A percentile compares a stretch with the other conserved stretches of the same genome.
Evolutionary conservation across 2,113 vertebrate genomes (phyloP).

Genomic region (Mus spicilegus): DNA sequence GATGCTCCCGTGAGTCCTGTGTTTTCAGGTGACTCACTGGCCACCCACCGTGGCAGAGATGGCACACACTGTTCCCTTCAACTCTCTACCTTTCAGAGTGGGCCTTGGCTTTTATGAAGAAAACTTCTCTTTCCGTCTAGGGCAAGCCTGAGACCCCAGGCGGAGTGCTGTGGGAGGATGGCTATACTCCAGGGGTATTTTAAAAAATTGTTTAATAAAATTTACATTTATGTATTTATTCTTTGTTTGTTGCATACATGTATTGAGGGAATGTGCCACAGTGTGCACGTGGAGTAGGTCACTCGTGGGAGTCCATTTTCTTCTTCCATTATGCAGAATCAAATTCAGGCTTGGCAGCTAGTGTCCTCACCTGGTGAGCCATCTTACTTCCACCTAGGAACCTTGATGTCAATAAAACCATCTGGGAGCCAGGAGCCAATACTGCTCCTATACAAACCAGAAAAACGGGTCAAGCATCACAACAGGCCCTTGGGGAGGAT

Average conservation of each 20-base stretch:
- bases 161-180: neutral
- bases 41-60: too few species aligned
- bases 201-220: neutral
- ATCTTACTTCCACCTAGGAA: too few species aligned
- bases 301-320: neutral
- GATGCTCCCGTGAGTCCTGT: neutral
- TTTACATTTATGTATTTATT: neutral
- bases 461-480: fast-evolving
- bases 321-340: neutral
- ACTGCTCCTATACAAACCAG: fast-evolving
- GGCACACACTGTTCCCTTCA: fast-evolving
- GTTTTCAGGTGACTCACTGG: neutral
- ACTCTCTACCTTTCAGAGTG: neutral
- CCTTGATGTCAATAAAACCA: neutral
- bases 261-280: neutral
- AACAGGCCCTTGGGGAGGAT: too few species aligned
- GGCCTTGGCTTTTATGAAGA: neutral
- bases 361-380: too few species aligned
- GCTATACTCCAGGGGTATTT: neutral
- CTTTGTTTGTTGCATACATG: neutral
- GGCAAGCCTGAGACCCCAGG: neutral
- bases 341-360: neutral
- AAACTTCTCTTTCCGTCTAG: neutral
- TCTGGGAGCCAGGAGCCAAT: neutral
- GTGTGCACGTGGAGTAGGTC: neutral